These are phyloP conservation scores for Amblyjoppa fuscipennis DNA, from an alignment of 2,888 invertebrate genomes.

Conservation along the genomic window DNA sequence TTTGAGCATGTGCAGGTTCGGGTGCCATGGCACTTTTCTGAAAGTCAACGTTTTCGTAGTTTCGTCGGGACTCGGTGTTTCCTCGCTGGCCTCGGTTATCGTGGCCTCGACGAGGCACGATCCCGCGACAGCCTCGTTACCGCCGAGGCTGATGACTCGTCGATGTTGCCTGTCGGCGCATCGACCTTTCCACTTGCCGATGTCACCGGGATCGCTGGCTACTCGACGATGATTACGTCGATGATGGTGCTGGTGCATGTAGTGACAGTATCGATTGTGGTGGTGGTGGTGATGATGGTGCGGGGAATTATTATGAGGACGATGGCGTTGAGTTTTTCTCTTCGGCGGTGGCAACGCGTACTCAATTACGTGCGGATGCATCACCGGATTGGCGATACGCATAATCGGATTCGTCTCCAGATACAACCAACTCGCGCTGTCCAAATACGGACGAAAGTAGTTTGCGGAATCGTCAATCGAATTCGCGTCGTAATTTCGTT, in stretches of 20 bases:
- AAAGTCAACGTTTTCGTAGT: conserved; percentile 80
- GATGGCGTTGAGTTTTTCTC: conserved; percentile 72
- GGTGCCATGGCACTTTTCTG: conserved; percentile 86
- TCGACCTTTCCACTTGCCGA: conserved; percentile 67
- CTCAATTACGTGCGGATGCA: conserved; percentile 69
- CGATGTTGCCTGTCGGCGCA: conserved; percentile 72
- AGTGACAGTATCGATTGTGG: conserved; percentile 67
- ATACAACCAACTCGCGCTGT: conserved; percentile 81
- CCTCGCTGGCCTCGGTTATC: conserved; percentile 71
- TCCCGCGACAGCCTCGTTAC: conserved; percentile 65
- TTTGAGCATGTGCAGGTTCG: conserved; percentile 85
- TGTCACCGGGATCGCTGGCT: conserved; percentile 77
- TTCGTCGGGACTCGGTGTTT: conserved; percentile 71
- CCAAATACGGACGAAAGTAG: conserved; percentile 76
- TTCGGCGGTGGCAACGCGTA: conserved; percentile 75
- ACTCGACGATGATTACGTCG: conserved; percentile 75
- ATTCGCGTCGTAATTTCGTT: conserved; percentile 40
- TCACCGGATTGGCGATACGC: conserved; percentile 67
- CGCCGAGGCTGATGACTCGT: conserved; percentile 76
- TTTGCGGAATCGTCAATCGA: conserved; percentile 58
- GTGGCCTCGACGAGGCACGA: conserved; percentile 63
- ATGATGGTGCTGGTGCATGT: conserved; percentile 60
- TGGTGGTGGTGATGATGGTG: conserved; percentile 53
- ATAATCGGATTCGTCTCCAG: conserved; percentile 77
- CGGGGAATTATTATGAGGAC: conserved; percentile 68